Base-by-base conservation (phyloP, 2,888 invertebrate genomes). In the Tolmerus cingulatus region DNA sequence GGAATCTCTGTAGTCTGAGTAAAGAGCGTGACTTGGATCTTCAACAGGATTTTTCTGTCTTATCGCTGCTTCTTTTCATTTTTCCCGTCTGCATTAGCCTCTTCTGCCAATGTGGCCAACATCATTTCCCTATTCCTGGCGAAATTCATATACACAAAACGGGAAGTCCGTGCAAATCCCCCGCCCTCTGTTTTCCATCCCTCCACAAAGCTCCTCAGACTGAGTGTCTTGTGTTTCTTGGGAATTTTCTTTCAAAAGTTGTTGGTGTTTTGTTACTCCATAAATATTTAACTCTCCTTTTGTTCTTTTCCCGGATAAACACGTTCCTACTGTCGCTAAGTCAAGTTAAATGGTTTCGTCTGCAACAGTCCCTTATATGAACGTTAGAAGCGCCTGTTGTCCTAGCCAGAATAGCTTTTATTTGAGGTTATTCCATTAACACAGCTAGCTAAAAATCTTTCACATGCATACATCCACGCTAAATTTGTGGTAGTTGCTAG, bases 1-100 rank as follows among this genome's bases (percentile, higher is more conserved):
- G 19, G 82, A 82, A 82, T 57, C 82, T 51, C 57, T 37, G 57
- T 55, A 51, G 51, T 79, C 30, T 51, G 46, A 82, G 55, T 57
- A 82, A 82, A 37, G 57, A 82, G 82, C 82, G 82, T 82, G 82
- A 82, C 82, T 82, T 82, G 82, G 57, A 40, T 82, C 55, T 66
- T 57, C 40, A 82, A 82, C 82, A 82, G 23, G 66, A 66, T 66
- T 66, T 66, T 82, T 57, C 82, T 57, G 82, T 40, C 34, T 82
- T 82, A 82, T 55, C 57, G 55, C 19, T 66, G 30, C n/a, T 57
- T 37, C 57, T 19, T 19, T 51, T 82, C 37, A 55, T 37, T 82
- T 37, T 66, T 57, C 19, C 2, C 37, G 76, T 82, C 57, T 37
- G 57, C 37, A 57, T 57, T 82, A 57, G 37, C 37, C 37, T 14